These are phyloP conservation scores for Rhingia rostrata DNA, from an alignment of 2,888 invertebrate species.

Conservation along the genomic window DNA sequence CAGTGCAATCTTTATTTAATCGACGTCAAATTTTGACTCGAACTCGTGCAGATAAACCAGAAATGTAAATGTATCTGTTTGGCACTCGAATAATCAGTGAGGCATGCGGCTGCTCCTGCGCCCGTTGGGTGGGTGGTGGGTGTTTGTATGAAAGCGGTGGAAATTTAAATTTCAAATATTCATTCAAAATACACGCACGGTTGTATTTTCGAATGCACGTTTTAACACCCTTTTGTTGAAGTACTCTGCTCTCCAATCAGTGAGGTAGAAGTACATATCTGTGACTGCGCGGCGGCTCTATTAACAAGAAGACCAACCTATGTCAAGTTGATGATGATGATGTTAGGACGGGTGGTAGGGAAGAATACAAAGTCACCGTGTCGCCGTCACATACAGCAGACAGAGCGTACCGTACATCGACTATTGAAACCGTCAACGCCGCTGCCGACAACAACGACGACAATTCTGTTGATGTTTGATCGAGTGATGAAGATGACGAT, in stretches of 20 bases:
- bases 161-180: conserved; percentile 59
- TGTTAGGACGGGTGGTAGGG: conserved; percentile 2
- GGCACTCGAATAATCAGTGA: neutral
- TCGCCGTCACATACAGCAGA: conserved; percentile 16
- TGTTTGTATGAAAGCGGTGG: neutral
- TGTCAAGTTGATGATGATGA: conserved; percentile 60
- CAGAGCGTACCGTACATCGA: neutral
- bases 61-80: conserved; percentile 30
- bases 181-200: conserved; percentile 12
- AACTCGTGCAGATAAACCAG: neutral
- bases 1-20: conserved; percentile 74
- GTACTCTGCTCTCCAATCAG: neutral
- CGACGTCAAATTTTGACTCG: conserved; percentile 61
- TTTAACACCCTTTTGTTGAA: conserved; percentile 50
- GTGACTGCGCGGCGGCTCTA: conserved; percentile 42
- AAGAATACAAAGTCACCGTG: conserved; percentile 21
- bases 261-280: conserved; percentile 24
- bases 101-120: too few relatives aligned
- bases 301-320: conserved; percentile 62
- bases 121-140: conserved; percentile 20
- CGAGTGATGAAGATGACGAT: conserved; percentile 58
- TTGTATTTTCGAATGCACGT: conserved; percentile 28
- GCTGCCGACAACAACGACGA: conserved; percentile 1
- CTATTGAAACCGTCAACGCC: neutral
- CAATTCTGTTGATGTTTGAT: conserved; percentile 56